Evolutionary conservation across 37 sponge, comb jelly and placozoan species (phyloP), one percentile per base, ranked within the genome.

Genomic region (Axinella damicornis): DNA sequence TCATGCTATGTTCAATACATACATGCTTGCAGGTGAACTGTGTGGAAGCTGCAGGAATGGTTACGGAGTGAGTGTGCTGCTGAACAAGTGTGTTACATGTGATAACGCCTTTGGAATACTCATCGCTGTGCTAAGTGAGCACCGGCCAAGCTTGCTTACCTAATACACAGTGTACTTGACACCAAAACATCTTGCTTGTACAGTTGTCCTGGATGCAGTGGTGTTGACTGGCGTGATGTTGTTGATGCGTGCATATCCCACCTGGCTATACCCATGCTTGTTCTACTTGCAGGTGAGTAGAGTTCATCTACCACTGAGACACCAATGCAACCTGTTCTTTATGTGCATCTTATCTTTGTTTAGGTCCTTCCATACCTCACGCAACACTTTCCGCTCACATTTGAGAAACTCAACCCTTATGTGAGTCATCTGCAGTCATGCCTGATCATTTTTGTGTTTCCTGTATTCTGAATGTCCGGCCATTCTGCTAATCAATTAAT

Each of bases 251-350:
- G 65, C 82, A 24, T 60, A 79, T 12, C 84, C 92, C 40, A 19
- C 60, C 22, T 87, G 81, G 83, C 11, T 74, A 32, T 78, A 65
- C 15, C 76, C 88, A 21, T 69, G 77, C 32, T 24, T 92, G 40
- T 92, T 92, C 68, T 92, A 92, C 68, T 73, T 92, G 18, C 87
- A 83, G 67, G 92, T 87, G 65, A 32, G 88, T 46, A 46, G 9
- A 9, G 6, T 46, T 12, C 46, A 46, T 46, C 46, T 46, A 9
- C 4, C 46, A 4, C 46, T 46, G 46, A 46, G 9, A 46, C 46
- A 46, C n/a, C n/a, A n/a, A n/a, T n/a, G n/a, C n/a, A 46, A 46
- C 9, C 9, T 46, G 46, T 46, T 46, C 9, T 46, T 9, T 12
- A 9, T 9, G 46, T 46, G 46, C 9, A 12, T 46, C 46, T 12